Percentiles rank a stretch among this genome's conserved stretches.
Evolutionary conservation across 2,888 invertebrate genomes (phyloP).

Genomic region (Ichneumon xanthorius): DNA sequence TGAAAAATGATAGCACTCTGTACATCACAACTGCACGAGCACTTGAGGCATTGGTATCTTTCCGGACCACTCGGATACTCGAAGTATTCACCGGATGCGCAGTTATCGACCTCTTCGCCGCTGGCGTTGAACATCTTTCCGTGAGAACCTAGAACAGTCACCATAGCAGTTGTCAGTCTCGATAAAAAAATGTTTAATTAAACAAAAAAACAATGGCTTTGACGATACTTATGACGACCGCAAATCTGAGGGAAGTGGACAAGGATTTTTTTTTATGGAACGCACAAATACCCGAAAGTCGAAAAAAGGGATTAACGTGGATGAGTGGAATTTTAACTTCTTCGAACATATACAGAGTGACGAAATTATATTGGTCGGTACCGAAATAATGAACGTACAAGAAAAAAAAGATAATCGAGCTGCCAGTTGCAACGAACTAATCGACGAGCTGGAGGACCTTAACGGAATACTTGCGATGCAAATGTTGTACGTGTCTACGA

Average conservation of each 20-base stretch:
- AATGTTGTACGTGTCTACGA: constrained; percentile 17
- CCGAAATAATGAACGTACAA: background rate
- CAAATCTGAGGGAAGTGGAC: too few relatives aligned
- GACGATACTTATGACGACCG: too few relatives aligned
- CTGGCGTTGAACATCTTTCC: background rate
- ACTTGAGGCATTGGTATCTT: constrained; percentile 72
- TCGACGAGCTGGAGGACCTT: constrained; percentile 29
- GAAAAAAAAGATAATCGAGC: background rate
- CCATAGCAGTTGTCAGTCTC: too few relatives aligned
- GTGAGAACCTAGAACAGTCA: constrained; percentile 22
- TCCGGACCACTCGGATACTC: constrained; percentile 50
- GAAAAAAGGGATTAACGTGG: background rate
- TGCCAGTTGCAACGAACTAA: background rate
- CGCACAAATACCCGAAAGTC: too few relatives aligned
- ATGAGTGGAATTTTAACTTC: background rate
- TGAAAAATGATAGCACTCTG: constrained; percentile 75
- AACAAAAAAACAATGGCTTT: too few relatives aligned
- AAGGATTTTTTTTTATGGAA: too few relatives aligned
- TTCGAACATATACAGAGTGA: background rate
- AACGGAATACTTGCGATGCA: constrained; percentile 3
- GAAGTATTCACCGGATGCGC: constrained; percentile 9
- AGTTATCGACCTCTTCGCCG: too few relatives aligned
- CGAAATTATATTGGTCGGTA: background rate
- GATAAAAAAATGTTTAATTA: too few relatives aligned
- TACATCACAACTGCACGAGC: constrained; percentile 72